Evolutionary conservation across 2,113 vertebrate genomes (phyloP), one percentile per base, ranked within the genome.

Genomic region (Ciconia maguari): DNA sequence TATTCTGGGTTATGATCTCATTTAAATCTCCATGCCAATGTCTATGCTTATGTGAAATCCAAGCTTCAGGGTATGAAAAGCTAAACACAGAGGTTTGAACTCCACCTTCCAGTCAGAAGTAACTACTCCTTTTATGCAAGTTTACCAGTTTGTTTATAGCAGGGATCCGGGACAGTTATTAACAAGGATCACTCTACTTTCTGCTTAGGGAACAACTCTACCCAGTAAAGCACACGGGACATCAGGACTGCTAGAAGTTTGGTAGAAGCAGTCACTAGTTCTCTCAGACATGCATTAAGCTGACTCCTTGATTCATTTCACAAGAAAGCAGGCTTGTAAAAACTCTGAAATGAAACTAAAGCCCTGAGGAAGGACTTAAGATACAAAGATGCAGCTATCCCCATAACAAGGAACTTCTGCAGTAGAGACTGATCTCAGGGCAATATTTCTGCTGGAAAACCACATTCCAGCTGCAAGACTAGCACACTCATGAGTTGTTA

Each of bases 1-100:
- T 90, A 55, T 80, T 44, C 79, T 86, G 18, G 19, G 86, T 94
- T 86, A 83, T 65, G 46, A 77, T 58, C 54, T 54, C 54, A 34
- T 76, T 93, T 74, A 60, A 69, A 54, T 44, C 71, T 86, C 44
- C 34, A 18, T 49, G 46, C 3, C 64, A 49, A 49, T 54, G 17
- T 41, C 49, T n/a, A 72, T 0, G 0, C 25, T 81, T 90, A 54
- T 0, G 1, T 4, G 7, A 90, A 92, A 86, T 61, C 11, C 38
- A 76, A 48, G 74, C 68, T 79, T 71, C 86, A 69, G 49, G 80
- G 21, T 29, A 80, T 2, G 14, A 54, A 92, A 94, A 61, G 11
- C 30, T 78, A 90, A 87, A 36, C 34, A 57, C 2, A 49, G 44
- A 76, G 24, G 29, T 54, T 72, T 83, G 62, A 93, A 88, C 17